Evolutionary conservation across 2,113 vertebrate genomes (phyloP).

Genomic region (Zosterops lateralis): DNA sequence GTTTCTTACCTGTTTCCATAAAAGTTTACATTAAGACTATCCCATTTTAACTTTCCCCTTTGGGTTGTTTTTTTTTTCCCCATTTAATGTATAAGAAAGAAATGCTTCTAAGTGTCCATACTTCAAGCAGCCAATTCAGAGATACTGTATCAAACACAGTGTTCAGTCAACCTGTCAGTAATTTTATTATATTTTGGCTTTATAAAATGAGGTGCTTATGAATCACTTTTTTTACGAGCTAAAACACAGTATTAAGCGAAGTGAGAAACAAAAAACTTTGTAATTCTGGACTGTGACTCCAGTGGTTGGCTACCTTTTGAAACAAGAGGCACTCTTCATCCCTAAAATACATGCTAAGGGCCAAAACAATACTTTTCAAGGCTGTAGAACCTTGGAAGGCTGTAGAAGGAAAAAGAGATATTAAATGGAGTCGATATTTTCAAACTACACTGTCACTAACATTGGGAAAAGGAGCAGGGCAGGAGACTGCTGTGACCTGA

Average conservation of each 20-base stretch:
- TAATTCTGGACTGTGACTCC: neutral
- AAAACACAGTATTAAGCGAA: neutral
- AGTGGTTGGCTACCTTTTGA: neutral
- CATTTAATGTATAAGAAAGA: neutral
- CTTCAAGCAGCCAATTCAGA: neutral
- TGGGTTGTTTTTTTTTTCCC: neutral
- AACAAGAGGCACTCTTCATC: neutral
- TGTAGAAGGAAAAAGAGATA: neutral
- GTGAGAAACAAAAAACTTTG: neutral
- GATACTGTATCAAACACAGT: neutral
- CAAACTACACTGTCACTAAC: neutral
- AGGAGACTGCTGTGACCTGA: fast-evolving
- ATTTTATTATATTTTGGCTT: neutral
- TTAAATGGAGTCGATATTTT: neutral
- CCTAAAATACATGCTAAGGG: neutral
- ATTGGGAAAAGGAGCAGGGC: fast-evolving
- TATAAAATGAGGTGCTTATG: neutral
- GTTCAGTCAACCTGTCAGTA: neutral
- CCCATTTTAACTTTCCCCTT: neutral
- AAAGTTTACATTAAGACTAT: neutral
- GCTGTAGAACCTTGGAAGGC: neutral
- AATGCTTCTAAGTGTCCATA: neutral
- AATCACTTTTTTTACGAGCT: neutral
- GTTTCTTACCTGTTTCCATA: neutral
- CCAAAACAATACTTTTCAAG: neutral